These are phyloP conservation scores for Drosophila arizonae DNA, from an alignment of 1,140 invertebrate species.

Conservation along the genomic window DNA sequence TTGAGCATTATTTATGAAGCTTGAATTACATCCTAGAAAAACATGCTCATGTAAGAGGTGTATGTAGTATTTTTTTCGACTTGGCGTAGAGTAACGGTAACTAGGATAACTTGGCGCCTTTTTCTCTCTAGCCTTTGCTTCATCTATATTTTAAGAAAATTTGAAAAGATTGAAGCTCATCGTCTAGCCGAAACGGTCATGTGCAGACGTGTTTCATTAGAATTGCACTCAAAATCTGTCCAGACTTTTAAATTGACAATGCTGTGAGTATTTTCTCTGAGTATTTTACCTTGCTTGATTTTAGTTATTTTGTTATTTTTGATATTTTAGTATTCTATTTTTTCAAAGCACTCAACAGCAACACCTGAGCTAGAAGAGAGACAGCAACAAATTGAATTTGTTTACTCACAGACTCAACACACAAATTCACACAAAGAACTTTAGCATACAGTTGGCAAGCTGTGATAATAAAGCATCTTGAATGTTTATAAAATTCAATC, in stretches of 20 bases:
- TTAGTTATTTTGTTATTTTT: neutral
- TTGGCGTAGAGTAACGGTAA: too few relatives aligned
- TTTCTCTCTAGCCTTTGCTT: too few relatives aligned
- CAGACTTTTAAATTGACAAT: neutral
- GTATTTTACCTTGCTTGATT: neutral
- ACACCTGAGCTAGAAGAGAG: slow-evolving; percentile 42
- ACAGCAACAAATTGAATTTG: slow-evolving; percentile 74
- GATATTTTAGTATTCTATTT: neutral
- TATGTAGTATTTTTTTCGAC: too few relatives aligned
- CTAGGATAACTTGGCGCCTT: too few relatives aligned
- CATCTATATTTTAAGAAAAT: too few relatives aligned
- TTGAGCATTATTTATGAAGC: too few relatives aligned
- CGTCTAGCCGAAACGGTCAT: too few relatives aligned
- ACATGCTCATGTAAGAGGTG: too few relatives aligned
- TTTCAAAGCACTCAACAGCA: slow-evolving; percentile 33
- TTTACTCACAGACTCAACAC: slow-evolving; percentile 55
- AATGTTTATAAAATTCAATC: slow-evolving; percentile 33
- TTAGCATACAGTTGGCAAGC: slow-evolving; percentile 43
- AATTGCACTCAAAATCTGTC: too few relatives aligned
- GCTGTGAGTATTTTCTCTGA: neutral
- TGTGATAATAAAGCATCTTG: slow-evolving; percentile 12
- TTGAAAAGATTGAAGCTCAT: too few relatives aligned
- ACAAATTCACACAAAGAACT: slow-evolving; percentile 34
- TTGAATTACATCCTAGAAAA: too few relatives aligned
- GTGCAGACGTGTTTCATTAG: too few relatives aligned